Percentiles rank a stretch among this genome's conserved stretches.
phyloP scores from a whole-genome alignment of 2,888 invertebrate species.

The Zele albiditarsus region DNA sequence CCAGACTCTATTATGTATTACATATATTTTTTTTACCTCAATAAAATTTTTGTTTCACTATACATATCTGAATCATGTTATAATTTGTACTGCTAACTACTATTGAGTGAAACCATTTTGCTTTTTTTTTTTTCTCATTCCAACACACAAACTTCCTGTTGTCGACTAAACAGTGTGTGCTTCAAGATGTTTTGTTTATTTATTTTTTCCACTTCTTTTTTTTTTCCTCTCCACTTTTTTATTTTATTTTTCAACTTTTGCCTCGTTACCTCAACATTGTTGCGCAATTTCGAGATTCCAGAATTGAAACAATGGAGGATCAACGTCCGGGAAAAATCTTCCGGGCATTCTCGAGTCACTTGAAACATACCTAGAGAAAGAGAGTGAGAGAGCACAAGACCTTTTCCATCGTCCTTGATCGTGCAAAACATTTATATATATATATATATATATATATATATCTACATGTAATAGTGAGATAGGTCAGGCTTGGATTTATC shows the following conservation, averaged over 20 bases:
- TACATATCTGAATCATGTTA: background rate
- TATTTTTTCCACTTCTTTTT: background rate
- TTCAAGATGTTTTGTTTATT: background rate
- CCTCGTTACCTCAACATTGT: conserved; percentile 16
- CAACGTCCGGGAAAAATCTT: conserved; percentile 37
- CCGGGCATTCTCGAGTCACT: conserved; percentile 32
- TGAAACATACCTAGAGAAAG: background rate
- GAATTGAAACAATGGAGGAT: conserved; percentile 20
- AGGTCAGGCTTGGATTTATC: conserved; percentile 36
- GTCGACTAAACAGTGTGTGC: background rate
- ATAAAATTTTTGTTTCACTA: background rate
- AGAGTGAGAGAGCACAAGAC: background rate
- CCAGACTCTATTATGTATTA: background rate
- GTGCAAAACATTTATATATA: conserved; percentile 8
- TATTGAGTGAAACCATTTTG: too few species aligned
- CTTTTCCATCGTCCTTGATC: conserved; percentile 20
- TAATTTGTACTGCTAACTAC: background rate
- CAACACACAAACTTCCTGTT: background rate
- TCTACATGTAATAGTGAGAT: conserved; percentile 37
- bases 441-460: background rate
- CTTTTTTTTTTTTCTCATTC: too few species aligned
- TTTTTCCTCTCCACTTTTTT: background rate
- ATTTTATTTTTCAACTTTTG: conserved; percentile 9
- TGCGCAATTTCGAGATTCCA: conserved; percentile 25
- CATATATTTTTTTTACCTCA: background rate